Percentiles rank a stretch among this genome's conserved stretches.
These are phyloP conservation scores for Lepeophtheirus nordmannii DNA, from an alignment of 2,888 invertebrate genomes.

Conservation along the genomic window DNA sequence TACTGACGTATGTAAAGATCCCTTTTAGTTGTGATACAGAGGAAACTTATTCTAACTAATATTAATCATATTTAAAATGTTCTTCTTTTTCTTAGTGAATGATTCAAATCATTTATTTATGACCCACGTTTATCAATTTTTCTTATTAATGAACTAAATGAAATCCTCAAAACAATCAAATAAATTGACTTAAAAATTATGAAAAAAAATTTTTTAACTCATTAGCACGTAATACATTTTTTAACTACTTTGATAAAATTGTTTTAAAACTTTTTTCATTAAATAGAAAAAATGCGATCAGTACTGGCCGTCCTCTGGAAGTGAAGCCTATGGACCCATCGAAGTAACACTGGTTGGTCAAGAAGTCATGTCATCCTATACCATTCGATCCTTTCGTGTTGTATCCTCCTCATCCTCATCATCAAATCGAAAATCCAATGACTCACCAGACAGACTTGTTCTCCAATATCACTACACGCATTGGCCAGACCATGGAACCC, in stretches of 20 bases:
- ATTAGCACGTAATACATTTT: background rate
- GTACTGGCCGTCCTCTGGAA: conserved; percentile 92
- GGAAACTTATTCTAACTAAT: too few relatives aligned
- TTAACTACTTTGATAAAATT: background rate
- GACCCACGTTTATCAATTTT: too few relatives aligned
- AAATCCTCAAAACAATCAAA: too few relatives aligned
- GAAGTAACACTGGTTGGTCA: conserved; percentile 74
- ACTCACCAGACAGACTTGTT: background rate
- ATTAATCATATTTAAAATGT: too few relatives aligned
- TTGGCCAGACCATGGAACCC: conserved; percentile 95
- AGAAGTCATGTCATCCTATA: conserved; percentile 36
- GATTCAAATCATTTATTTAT: too few relatives aligned
- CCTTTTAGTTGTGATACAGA: too few relatives aligned
- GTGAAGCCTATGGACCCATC: conserved; percentile 70
- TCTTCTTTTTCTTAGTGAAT: too few relatives aligned
- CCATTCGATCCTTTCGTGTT: conserved; percentile 48
- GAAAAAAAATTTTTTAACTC: too few relatives aligned
- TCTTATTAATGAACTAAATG: too few relatives aligned
- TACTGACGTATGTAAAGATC: too few relatives aligned
- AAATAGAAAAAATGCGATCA: conserved; percentile 80
- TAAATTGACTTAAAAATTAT: too few relatives aligned
- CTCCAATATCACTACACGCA: conserved; percentile 93
- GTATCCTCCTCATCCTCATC: too few relatives aligned
- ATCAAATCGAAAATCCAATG: conserved; percentile 32
- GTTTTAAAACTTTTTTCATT: background rate